phyloP scores from a whole-genome alignment of 2,797 vertebrate genomes.

The Lophura swinhoii region DNA sequence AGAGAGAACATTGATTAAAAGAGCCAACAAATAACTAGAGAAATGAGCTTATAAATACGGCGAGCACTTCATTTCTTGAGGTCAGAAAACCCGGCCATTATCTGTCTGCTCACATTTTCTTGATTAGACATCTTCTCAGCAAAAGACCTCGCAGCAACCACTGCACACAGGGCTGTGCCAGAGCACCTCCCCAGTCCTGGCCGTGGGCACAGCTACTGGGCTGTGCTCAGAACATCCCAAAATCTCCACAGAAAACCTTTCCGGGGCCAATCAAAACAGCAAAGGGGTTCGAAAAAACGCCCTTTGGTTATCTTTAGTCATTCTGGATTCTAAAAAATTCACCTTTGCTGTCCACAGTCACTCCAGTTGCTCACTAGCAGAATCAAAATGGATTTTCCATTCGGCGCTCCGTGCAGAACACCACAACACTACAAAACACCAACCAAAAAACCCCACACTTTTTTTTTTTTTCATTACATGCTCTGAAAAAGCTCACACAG shows the following conservation, averaged over 20 bases:
- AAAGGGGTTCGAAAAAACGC: neutral
- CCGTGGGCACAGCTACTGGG: neutral
- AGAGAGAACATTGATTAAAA: neutral
- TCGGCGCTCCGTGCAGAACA: neutral
- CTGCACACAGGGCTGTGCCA: neutral
- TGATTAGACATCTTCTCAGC: neutral
- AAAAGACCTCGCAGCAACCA: neutral
- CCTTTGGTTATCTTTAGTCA: neutral
- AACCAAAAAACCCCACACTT: neutral
- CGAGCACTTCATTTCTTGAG: neutral
- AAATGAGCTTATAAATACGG: neutral
- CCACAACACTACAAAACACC: neutral
- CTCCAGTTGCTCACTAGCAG: neutral
- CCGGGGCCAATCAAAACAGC: neutral
- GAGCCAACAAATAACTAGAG: neutral
- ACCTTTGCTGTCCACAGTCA: neutral
- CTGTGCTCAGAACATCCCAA: neutral
- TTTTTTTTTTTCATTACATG: neutral
- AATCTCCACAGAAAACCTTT: neutral
- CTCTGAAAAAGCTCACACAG: conserved; percentile 29
- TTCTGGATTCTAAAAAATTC: neutral
- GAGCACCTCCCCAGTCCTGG: accelerated
- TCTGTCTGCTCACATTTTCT: neutral
- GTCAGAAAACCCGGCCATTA: neutral
- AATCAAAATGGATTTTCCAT: neutral